These are phyloP conservation scores for Selenia dentaria DNA, from an alignment of 2,888 invertebrate species.

Conservation along the genomic window DNA sequence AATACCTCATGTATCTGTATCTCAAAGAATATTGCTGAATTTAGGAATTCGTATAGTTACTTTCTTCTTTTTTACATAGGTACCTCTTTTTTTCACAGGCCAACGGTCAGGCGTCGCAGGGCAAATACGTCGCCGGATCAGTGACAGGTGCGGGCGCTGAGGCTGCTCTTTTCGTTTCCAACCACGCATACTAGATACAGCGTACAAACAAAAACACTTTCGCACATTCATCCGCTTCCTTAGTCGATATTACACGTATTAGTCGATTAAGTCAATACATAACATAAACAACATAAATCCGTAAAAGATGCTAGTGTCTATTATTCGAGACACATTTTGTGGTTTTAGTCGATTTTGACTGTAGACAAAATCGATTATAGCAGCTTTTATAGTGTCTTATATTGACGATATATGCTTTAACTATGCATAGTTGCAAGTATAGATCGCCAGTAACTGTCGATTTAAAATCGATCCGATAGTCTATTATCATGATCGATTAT, in stretches of 20 bases:
- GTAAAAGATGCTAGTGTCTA: too few species aligned
- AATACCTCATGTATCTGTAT: too few species aligned
- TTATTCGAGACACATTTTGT: too few species aligned
- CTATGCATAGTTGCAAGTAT: slow-evolving; percentile 16
- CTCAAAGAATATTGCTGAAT: too few species aligned
- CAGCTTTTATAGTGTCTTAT: too few species aligned
- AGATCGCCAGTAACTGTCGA: slow-evolving; percentile 1
- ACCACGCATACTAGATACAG: slow-evolving; percentile 95
- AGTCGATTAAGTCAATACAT: slow-evolving; percentile 5
- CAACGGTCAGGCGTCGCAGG: slow-evolving; percentile 95
- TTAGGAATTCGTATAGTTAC: too few species aligned
- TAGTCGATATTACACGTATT: slow-evolving; percentile 20
- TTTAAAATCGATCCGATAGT: slow-evolving; percentile 13
- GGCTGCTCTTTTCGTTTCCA: slow-evolving; percentile 95
- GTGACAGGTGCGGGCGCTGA: slow-evolving; percentile 94
- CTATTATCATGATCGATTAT: slow-evolving; percentile 19
- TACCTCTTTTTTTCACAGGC: slow-evolving; percentile 86
- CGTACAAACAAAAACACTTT: slow-evolving; percentile 22
- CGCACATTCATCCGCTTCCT: slow-evolving; percentile 28
- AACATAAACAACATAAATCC: too few species aligned
- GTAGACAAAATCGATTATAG: background rate
- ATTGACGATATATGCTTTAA: slow-evolving; percentile 9
- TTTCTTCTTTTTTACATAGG: too few species aligned
- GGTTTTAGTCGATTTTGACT: background rate
- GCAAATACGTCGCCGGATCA: slow-evolving; percentile 96